Base-by-base conservation (phyloP, 1,140 invertebrate species). In the Drosophila trapezifrons region DNA sequence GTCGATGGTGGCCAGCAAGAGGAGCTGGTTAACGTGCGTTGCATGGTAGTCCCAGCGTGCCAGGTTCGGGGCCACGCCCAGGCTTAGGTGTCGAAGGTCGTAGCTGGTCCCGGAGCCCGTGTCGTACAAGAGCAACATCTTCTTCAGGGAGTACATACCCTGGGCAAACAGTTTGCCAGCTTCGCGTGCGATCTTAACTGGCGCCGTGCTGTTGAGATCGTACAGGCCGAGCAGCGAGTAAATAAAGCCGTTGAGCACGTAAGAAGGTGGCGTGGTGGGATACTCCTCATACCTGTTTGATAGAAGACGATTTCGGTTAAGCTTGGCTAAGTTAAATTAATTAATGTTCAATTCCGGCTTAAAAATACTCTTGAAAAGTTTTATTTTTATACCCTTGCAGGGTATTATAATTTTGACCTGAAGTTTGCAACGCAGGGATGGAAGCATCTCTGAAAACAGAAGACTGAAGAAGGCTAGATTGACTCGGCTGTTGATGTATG, bases 221-320 rank as follows among this genome's bases (percentile, higher is more conserved):
- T 99, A 99, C 0, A 99, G 93, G 4, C 99, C 99, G 59, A 99
- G 94, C 2, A 99, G 94, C 0, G 98, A 98, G 93, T 99, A 99
- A 79, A 99, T 99, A 92, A 99, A 99, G 29, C 99, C 99, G 93
- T 99, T 99, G 2, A 99, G 94, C 9, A 99, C 98, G 93, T 98
- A 99, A 4, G 97, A 97, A 5, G 97, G 94, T 0, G 98, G 98
- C 37, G 95, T 96, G 0, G 99, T 99, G 6, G 99, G 99, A 92
- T 99, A 99, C 91, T 99, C 99, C 92, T 99, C 99, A 91, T 98
- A 99, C 97, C 97, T 98, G 17, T 5, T 37, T 35, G 13, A n/a
- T 1, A 29, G 3, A 22, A 0, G 10, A 20, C 18, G 13, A 20
- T 27, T 38, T n/a, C 13, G n/a, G 15, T 22, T 10, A 29, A 32